Conservation (phyloP, 2,797 vertebrate genomes). For the Holocentrus rufus region DNA sequence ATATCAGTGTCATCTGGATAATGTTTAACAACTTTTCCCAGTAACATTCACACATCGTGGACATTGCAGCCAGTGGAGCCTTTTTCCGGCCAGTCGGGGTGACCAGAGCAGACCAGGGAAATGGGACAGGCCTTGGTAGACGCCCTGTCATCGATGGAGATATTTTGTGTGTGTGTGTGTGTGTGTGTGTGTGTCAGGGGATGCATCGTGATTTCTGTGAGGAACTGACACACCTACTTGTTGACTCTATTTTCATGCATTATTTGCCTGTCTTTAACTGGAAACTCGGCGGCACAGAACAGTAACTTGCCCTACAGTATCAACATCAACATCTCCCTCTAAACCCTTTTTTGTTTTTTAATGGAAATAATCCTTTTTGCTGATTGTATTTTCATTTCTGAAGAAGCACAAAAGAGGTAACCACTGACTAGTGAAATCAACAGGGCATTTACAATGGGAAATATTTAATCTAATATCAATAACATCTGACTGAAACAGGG, state of each 20-base stretch:
- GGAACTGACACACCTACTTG: slow-evolving; percentile 13
- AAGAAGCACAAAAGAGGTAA: slow-evolving; percentile 6
- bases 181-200: slow-evolving; percentile 15
- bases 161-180: slow-evolving; percentile 1
- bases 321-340: neutral
- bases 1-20: slow-evolving; percentile 43
- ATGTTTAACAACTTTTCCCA: slow-evolving; percentile 47
- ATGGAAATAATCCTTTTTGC: neutral
- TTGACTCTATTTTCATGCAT: slow-evolving; percentile 46
- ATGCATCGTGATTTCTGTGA: slow-evolving; percentile 18
- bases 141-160: slow-evolving; percentile 17
- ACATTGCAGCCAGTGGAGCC: slow-evolving; percentile 39
- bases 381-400: neutral
- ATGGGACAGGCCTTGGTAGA: slow-evolving; percentile 12
- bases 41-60: slow-evolving; percentile 18
- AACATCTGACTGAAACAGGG: neutral
- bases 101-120: neutral
- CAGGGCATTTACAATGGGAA: neutral
- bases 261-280: slow-evolving; percentile 37
- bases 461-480: neutral
- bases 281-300: slow-evolving; percentile 22
- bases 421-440: neutral
- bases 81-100: neutral
- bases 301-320: no score
- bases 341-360: neutral